Evolutionary conservation across 2,888 invertebrate species (phyloP).

Genomic region (Heliothis peltigera): DNA sequence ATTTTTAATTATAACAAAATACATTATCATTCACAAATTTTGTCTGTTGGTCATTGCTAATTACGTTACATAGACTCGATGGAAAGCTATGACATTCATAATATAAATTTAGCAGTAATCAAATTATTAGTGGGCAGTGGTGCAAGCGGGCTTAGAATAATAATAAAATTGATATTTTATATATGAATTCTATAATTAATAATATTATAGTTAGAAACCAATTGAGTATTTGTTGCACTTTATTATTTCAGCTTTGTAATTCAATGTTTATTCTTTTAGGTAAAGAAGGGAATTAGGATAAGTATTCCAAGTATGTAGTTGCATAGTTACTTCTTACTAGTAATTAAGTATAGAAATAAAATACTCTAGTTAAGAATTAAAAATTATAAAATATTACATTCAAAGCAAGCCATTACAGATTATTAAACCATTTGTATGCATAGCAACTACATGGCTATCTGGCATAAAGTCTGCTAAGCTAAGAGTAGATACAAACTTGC

Average conservation of each 20-base stretch:
- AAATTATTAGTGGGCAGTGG: too few species aligned
- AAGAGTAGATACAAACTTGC: constrained; percentile 4
- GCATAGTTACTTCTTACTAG: constrained; percentile 40
- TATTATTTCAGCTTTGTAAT: constrained; percentile 25
- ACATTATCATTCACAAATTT: neutral
- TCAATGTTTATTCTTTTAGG: constrained; percentile 22
- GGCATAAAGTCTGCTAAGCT: neutral
- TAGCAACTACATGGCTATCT: constrained; percentile 6
- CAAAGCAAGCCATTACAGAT: constrained; percentile 15
- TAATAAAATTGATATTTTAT: constrained; percentile 34
- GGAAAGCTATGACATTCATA: too few species aligned
- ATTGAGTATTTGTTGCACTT: constrained; percentile 25
- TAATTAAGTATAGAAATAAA: constrained; percentile 50
- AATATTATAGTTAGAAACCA: constrained; percentile 32
- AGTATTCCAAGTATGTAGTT: constrained; percentile 39
- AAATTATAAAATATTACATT: constrained; percentile 29
- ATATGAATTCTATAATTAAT: constrained; percentile 17
- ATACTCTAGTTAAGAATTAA: constrained; percentile 35
- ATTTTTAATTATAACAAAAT: neutral
- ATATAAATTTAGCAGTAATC: neutral
- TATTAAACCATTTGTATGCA: constrained; percentile 13
- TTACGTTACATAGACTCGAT: too few species aligned
- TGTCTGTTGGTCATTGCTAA: too few species aligned
- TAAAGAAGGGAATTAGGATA: constrained; percentile 38
- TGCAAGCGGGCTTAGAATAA: neutral